These are phyloP conservation scores for Echinops telfairi DNA, from an alignment of 2,113 vertebrate species.

Conservation along the genomic window DNA sequence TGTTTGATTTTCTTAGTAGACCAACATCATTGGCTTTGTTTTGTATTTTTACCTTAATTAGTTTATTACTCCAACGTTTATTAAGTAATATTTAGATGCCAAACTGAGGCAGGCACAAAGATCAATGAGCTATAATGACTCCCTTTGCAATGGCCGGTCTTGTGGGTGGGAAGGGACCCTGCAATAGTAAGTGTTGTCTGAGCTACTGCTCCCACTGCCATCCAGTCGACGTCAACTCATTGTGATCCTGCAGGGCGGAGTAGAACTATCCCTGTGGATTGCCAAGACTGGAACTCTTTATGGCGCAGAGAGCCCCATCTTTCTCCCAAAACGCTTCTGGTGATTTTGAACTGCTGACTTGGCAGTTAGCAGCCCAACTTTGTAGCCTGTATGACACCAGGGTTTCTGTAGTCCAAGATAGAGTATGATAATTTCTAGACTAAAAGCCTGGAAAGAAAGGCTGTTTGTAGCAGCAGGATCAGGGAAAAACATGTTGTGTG, in stretches of 20 bases:
- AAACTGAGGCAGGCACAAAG: background rate
- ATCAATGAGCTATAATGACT: background rate
- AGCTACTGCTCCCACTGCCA: no score
- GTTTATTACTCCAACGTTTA: background rate
- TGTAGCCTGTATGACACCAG: no score
- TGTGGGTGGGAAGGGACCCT: background rate
- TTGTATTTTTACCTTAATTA: constrained; percentile 24
- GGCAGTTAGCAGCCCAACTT: no score
- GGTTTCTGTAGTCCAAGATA: background rate
- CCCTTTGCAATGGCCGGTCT: background rate
- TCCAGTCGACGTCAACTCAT: no score
- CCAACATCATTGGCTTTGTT: background rate
- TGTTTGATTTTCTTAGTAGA: background rate
- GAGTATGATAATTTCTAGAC: background rate
- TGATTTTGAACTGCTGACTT: no score
- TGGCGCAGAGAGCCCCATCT: no score
- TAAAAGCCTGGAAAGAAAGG: background rate
- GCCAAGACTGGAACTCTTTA: no score
- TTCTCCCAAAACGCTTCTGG: no score
- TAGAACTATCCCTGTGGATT: no score
- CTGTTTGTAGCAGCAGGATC: constrained; percentile 21
- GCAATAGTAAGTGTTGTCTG: background rate
- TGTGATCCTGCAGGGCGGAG: no score
- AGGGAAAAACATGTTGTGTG: background rate
- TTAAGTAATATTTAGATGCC: background rate